Evolutionary conservation across 23 tunicate species (phyloP).

Genomic region (Pegea sp.): DNA sequence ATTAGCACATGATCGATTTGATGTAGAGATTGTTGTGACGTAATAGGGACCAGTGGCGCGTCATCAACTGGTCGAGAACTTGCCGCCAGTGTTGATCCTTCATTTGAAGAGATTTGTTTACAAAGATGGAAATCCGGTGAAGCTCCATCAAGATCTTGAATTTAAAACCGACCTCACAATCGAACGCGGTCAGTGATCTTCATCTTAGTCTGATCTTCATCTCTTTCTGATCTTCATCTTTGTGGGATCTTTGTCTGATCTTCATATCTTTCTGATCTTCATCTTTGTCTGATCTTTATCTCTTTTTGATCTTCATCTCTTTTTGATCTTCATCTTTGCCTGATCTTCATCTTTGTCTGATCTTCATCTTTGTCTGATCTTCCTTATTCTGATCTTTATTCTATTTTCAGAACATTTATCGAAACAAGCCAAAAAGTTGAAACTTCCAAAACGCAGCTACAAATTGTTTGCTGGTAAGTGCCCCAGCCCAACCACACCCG

Average conservation of each 20-base stretch:
- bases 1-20: background rate
- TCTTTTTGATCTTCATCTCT: too few species aligned
- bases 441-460: slow-evolving; percentile 33
- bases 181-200: slow-evolving; percentile 12
- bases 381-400: too few species aligned
- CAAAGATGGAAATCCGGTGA: slow-evolving; percentile 50
- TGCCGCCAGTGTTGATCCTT: slow-evolving; percentile 67
- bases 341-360: too few species aligned
- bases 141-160: slow-evolving; percentile 44
- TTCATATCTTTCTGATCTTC: too few species aligned
- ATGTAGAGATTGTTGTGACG: too few species aligned
- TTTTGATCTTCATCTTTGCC: too few species aligned
- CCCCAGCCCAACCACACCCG: too few species aligned
- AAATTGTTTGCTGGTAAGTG: slow-evolving; percentile 67
- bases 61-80: slow-evolving; percentile 29
- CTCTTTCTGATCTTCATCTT: too few species aligned
- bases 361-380: too few species aligned
- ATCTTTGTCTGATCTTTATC: too few species aligned
- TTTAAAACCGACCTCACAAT: slow-evolving; percentile 56
- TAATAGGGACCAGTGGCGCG: too few species aligned
- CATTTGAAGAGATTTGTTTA: slow-evolving; percentile 75
- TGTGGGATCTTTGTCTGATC: background rate
- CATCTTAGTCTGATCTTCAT: slow-evolving; percentile 1
- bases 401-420: slow-evolving; percentile 38
- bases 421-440: slow-evolving; percentile 32